A percentile compares a stretch with the other conserved stretches of the same genome.
phyloP scores from a whole-genome alignment of 1,140 invertebrate species.

The Globodera rostochiensis region DNA sequence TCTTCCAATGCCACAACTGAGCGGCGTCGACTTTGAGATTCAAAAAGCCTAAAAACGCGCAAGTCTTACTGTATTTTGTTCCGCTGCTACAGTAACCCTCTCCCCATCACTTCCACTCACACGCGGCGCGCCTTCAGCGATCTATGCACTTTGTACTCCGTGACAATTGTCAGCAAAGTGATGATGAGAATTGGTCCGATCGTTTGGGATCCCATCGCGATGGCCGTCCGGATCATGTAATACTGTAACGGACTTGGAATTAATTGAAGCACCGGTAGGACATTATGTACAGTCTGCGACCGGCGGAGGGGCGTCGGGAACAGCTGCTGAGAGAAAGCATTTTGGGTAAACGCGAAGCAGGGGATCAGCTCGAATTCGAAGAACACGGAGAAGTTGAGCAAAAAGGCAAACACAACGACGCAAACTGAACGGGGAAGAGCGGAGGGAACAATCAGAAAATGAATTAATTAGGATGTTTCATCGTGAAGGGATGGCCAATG shows the following conservation, averaged over 20 bases:
- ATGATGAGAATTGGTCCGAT: conserved; percentile 42
- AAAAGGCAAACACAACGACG: conserved; percentile 42
- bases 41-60: conserved; percentile 44
- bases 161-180: conserved; percentile 41
- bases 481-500: no score
- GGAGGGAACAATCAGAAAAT: neutral
- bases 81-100: conserved; percentile 1
- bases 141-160: conserved; percentile 54
- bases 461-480: no score
- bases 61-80: conserved; percentile 7
- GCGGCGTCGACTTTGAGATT: conserved; percentile 50
- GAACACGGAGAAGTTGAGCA: conserved; percentile 51
- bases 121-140: conserved; percentile 48
- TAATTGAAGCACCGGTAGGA: neutral
- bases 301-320: conserved; percentile 40
- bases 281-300: conserved; percentile 31
- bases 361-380: conserved; percentile 51
- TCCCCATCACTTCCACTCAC: conserved; percentile 29
- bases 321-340: conserved; percentile 37
- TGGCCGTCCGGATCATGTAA: conserved; percentile 41
- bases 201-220: conserved; percentile 49
- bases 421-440: conserved; percentile 31
- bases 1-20: conserved; percentile 52
- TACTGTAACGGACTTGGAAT: conserved; percentile 31
- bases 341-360: conserved; percentile 43